phyloP scores from a whole-genome alignment of 2,797 vertebrate genomes.

The Sebastes kiyomatsui region DNA sequence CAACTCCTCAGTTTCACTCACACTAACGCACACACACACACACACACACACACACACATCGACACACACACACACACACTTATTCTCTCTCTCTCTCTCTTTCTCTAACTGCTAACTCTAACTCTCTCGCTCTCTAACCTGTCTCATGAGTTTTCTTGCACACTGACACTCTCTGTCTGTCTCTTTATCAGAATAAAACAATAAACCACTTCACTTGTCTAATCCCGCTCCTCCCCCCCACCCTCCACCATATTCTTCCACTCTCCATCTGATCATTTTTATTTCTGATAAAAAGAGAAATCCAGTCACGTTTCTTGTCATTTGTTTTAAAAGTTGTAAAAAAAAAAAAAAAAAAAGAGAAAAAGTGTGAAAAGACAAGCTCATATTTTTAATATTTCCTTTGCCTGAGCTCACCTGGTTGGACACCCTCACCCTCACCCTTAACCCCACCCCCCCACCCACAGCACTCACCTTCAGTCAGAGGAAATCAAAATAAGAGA shows the following conservation, averaged over 20 bases:
- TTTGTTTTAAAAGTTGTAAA: conserved; percentile 83
- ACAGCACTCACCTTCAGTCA: too few species aligned
- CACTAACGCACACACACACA: conserved; percentile 31
- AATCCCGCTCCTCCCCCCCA: conserved; percentile 67
- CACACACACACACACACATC: neutral
- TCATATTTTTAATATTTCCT: conserved; percentile 84
- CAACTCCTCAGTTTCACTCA: conserved; percentile 63
- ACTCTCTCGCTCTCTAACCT: conserved; percentile 73
- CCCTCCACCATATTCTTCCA: conserved; percentile 76
- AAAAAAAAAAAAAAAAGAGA: conserved; percentile 36
- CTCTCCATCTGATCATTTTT: conserved; percentile 89
- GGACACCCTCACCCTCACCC: too few species aligned
- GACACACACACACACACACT: conserved; percentile 27
- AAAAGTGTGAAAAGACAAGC: conserved; percentile 78
- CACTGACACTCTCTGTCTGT: conserved; percentile 78
- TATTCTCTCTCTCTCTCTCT: conserved; percentile 9
- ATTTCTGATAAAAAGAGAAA: conserved; percentile 88
- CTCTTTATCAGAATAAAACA: conserved; percentile 80
- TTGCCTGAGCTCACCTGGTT: conserved; percentile 66
- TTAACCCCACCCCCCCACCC: conserved; percentile 14
- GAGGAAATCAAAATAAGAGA: too few species aligned
- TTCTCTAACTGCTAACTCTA: conserved; percentile 70
- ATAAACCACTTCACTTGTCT: conserved; percentile 73
- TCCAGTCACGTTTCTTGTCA: conserved; percentile 89
- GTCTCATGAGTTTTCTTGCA: conserved; percentile 79